Evolutionary conservation across 1,140 invertebrate species (phyloP).

Genomic region (Eueides isabella): DNA sequence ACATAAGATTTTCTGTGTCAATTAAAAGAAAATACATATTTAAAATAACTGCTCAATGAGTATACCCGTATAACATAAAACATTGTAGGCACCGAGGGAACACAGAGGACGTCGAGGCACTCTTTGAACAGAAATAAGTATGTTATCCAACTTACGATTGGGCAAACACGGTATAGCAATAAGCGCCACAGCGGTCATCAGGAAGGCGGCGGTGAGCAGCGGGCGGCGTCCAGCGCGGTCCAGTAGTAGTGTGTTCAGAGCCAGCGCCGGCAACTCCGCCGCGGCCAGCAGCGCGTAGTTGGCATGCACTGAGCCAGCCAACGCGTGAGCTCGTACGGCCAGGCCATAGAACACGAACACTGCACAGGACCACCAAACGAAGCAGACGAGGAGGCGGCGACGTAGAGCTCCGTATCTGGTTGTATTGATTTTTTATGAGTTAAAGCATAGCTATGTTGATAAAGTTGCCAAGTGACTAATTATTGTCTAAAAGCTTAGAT

Average conservation of each 20-base stretch:
- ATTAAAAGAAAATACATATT: no score
- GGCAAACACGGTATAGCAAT: constrained; percentile 60
- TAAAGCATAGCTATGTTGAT: no score
- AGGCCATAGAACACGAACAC: constrained; percentile 76
- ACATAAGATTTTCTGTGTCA: no score
- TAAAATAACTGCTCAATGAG: no score
- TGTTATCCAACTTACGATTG: constrained; percentile 46
- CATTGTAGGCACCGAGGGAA: no score
- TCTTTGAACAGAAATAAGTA: no score
- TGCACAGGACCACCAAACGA: constrained; percentile 67
- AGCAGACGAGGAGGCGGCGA: constrained; percentile 61
- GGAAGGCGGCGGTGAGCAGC: constrained; percentile 62
- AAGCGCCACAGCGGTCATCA: constrained; percentile 58
- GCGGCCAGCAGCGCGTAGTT: constrained; percentile 71
- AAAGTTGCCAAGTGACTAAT: no score
- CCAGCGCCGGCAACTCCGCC: constrained; percentile 66
- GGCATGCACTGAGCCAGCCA: constrained; percentile 61
- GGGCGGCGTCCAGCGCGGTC: constrained; percentile 64
- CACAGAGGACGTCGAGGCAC: no score
- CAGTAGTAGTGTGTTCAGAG: constrained; percentile 65
- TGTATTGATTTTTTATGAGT: background rate
- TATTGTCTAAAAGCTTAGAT: no score
- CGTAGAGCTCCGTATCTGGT: constrained; percentile 64
- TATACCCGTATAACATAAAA: no score
- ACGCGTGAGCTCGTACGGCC: constrained; percentile 64